These are phyloP conservation scores for Butorides virescens DNA, from an alignment of 2,113 vertebrate genomes.

Conservation along the genomic window DNA sequence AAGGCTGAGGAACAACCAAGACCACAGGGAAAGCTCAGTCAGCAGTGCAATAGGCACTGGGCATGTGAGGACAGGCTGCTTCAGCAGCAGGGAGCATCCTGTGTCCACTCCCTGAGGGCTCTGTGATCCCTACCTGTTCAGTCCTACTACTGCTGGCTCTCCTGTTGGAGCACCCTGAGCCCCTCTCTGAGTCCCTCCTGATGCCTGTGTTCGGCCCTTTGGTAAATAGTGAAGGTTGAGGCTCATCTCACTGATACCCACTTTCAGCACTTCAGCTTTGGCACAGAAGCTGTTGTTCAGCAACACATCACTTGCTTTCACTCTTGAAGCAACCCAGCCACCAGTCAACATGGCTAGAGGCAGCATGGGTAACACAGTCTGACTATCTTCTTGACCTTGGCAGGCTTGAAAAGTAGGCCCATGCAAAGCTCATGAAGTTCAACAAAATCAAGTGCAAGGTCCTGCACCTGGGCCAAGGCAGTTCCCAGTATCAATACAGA, in stretches of 20 bases:
- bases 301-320: not conserved
- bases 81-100: not conserved
- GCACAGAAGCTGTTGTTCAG: not conserved
- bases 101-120: not conserved
- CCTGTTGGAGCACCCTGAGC: not conserved
- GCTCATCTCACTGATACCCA: not conserved
- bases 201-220: not conserved
- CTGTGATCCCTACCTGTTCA: not conserved
- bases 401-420: not conserved
- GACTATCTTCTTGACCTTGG: not conserved
- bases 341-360: not conserved
- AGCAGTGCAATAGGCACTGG: not conserved
- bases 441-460: not conserved
- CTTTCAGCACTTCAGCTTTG: not conserved
- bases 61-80: not conserved
- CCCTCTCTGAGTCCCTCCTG: not conserved
- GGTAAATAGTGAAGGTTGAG: not conserved
- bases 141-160: not conserved
- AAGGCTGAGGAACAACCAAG: not conserved
- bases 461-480: not conserved
- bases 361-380: rapidly evolving
- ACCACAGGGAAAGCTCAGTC: not conserved
- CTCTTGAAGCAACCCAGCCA: not conserved
- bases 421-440: not conserved
- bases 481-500: not conserved